Evolutionary conservation across 2,888 invertebrate species (phyloP).

Genomic region (Leucania comma): DNA sequence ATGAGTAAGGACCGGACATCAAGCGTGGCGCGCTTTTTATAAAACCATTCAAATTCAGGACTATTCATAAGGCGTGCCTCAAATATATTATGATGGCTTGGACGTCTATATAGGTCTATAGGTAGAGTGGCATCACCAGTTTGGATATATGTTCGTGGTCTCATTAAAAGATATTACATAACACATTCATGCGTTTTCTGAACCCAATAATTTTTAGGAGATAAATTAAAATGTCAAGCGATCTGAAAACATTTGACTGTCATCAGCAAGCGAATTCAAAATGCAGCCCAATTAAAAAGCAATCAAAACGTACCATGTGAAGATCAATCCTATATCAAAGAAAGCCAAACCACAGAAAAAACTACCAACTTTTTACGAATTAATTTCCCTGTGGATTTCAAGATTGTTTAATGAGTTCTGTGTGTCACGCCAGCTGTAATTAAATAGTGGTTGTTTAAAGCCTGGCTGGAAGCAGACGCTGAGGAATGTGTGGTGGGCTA

Average conservation of each 20-base stretch:
- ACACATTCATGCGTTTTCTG: background rate
- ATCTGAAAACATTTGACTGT: background rate
- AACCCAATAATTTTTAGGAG: background rate
- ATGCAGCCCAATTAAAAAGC: background rate
- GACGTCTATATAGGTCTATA: conserved; percentile 11
- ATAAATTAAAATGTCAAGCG: background rate
- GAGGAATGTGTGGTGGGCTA: conserved; percentile 42
- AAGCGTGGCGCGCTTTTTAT: conserved; percentile 52
- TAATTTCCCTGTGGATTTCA: conserved; percentile 34
- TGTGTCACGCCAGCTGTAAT: conserved; percentile 42
- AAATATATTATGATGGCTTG: conserved; percentile 48
- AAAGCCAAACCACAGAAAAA: background rate
- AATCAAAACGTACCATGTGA: background rate
- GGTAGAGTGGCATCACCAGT: conserved; percentile 10
- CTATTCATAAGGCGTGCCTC: conserved; percentile 47
- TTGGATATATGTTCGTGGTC: no score
- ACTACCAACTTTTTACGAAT: conserved; percentile 18
- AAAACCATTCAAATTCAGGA: conserved; percentile 59
- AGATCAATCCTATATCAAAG: background rate
- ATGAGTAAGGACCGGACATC: conserved; percentile 61
- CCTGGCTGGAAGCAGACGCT: conserved; percentile 33
- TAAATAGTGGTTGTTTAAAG: conserved; percentile 54
- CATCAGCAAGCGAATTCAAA: background rate
- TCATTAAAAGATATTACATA: no score
- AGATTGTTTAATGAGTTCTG: conserved; percentile 45